These are phyloP conservation scores for Anguilla rostrata DNA, from an alignment of 2,113 vertebrate genomes.

Conservation along the genomic window DNA sequence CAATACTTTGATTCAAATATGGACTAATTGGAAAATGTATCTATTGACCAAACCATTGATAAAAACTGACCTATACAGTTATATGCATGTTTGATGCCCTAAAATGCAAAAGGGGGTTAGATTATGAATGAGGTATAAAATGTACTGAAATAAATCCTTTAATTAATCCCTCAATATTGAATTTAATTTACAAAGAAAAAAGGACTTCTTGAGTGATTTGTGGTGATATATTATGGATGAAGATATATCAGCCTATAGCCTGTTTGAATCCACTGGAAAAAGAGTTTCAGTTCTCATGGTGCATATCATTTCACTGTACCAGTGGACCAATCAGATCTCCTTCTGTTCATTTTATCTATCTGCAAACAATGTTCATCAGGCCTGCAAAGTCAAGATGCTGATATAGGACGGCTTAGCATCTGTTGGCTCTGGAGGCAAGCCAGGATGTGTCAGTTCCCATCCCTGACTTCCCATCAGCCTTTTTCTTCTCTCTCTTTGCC, in stretches of 20 bases:
- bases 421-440: neutral
- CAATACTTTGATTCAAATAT: neutral
- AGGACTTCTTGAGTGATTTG: neutral
- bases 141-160: neutral
- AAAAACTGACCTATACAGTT: too few relatives aligned
- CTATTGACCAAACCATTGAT: too few relatives aligned
- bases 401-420: neutral
- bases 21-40: too few relatives aligned
- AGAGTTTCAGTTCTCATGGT: neutral
- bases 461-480: conserved; percentile 43
- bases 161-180: neutral
- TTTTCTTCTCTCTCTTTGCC: conserved; percentile 33
- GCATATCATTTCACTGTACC: neutral
- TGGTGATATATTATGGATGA: neutral
- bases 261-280: neutral
- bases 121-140: too few relatives aligned
- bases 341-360: neutral
- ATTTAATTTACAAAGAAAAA: neutral
- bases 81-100: too few relatives aligned
- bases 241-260: neutral
- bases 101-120: too few relatives aligned
- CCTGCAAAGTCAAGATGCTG: neutral
- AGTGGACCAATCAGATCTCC: neutral
- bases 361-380: neutral
- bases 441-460: conserved; percentile 30